Evolutionary conservation across 2,113 vertebrate genomes (phyloP).

Genomic region (Halcyon malimbica): DNA sequence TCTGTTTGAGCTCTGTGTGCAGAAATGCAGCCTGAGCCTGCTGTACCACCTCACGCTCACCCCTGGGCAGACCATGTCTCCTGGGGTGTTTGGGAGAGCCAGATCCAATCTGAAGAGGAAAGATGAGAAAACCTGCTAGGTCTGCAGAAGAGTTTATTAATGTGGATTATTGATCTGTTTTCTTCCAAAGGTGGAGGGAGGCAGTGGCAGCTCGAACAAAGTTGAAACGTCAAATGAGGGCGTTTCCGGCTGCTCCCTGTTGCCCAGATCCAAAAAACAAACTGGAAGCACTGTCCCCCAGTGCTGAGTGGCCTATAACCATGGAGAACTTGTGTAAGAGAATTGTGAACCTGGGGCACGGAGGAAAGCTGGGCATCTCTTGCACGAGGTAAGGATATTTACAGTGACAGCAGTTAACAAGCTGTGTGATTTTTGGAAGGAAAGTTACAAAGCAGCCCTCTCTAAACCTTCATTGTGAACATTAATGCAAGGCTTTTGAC

Average conservation of each 20-base stretch:
- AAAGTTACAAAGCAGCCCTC: background rate
- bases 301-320: slow-evolving; percentile 81
- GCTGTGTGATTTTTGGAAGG: background rate
- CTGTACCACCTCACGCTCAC: accelerated
- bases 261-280: slow-evolving; percentile 80
- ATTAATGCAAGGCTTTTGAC: background rate
- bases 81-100: background rate
- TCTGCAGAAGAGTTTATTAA: background rate
- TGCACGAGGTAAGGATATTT: slow-evolving; percentile 82
- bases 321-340: slow-evolving; percentile 79
- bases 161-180: background rate
- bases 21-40: background rate
- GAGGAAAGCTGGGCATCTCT: slow-evolving; percentile 85
- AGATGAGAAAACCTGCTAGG: background rate
- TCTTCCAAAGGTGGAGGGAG: slow-evolving; percentile 86
- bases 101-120: background rate
- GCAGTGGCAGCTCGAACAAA: slow-evolving; percentile 88
- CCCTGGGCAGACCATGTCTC: background rate
- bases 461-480: background rate
- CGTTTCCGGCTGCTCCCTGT: slow-evolving; percentile 93
- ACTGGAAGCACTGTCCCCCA: slow-evolving; percentile 85
- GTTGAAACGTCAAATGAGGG: slow-evolving; percentile 91
- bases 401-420: background rate
- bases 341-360: slow-evolving; percentile 86
- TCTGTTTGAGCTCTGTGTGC: background rate